phyloP scores from a whole-genome alignment of 1,140 invertebrate species.

The Drosophila tristis region DNA sequence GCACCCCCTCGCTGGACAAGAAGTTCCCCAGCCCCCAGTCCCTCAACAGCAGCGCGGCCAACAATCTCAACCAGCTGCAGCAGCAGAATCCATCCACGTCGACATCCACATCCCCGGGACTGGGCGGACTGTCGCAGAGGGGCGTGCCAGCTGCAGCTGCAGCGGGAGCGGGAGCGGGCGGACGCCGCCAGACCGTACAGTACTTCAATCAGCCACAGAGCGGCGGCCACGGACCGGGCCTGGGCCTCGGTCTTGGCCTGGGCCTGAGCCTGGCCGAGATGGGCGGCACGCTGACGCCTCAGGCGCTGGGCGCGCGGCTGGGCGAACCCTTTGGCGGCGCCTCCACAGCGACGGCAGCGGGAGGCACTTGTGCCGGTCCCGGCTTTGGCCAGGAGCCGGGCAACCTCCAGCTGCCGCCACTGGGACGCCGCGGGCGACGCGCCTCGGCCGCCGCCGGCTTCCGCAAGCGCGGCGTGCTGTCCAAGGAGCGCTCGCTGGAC shows the following conservation, averaged over 20 bases:
- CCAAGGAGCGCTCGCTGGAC: conserved; percentile 81
- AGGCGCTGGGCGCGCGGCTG: conserved; percentile 62
- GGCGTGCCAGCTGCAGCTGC: background rate
- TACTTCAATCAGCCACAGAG: conserved; percentile 73
- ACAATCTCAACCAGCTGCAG: conserved; percentile 28
- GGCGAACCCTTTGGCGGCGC: conserved; percentile 58
- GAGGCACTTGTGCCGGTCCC: conserved; percentile 33
- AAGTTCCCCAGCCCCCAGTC: conserved; percentile 49
- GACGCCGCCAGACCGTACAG: conserved; percentile 79
- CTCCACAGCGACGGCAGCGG: conserved; percentile 43
- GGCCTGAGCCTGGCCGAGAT: conserved; percentile 73
- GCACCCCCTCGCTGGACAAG: conserved; percentile 76
- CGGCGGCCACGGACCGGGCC: background rate
- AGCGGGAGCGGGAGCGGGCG: conserved; percentile 22
- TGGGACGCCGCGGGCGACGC: conserved; percentile 74
- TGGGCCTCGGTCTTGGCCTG: conserved; percentile 23
- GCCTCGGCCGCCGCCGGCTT: conserved; percentile 74
- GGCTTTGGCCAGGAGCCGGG: conserved; percentile 28
- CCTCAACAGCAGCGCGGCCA: conserved; percentile 41
- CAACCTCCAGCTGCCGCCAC: conserved; percentile 66
- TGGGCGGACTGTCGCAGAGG: background rate
- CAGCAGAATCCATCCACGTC: too few relatives aligned
- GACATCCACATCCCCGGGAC: background rate
- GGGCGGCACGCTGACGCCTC: conserved; percentile 72
- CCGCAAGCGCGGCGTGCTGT: conserved; percentile 79